Base-by-base conservation (phyloP, 92 coral and sea anemone species). In the Heliopora coerulea region DNA sequence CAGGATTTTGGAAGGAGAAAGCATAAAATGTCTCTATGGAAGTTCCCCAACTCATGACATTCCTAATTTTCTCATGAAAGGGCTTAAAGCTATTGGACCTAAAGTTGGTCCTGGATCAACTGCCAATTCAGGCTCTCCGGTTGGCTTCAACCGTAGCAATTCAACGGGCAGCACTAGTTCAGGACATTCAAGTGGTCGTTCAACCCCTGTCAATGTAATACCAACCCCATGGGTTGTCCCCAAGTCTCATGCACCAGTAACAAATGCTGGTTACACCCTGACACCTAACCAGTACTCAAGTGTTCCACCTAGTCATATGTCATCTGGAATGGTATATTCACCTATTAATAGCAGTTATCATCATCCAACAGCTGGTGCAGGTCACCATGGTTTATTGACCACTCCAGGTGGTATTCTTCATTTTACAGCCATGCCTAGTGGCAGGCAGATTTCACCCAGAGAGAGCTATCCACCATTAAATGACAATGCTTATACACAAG, bases 141-240 rank as follows among this genome's bases (percentile, higher is more conserved):
- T 34, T 23, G 49, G 54, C 17, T 41, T 70, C 7, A 37, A 39
- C 34, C 77, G 77, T 23, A 48, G 61, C 20, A 70, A 70, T 54
- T 70, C 77, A 14, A 50, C 62, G 0, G 77, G 77, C 12, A 70
- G 77, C 41, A 48, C 74, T 7, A 41, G 58, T 21, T 67, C 74
- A 7, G 49, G 75, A 27, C 59, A 50, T 50, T 68, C 75, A 14
- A 70, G 77, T 26, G 77, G 77, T 18, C 77, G 77, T 0, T 70
- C 77, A 24, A 70, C 77, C 1, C 77, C 77, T 0, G 77, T 70
- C n/a, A 70, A 70, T n/a, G 17, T 17, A 5, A 70, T 70, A 70
- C 62, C 77, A 0, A 70, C 77, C 3, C 77, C 77, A 0, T 70
- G 63, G 63, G 63, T 70, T 1, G 63, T 54, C 17, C 74, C 74